Percentiles rank a stretch among this genome's conserved stretches.
Evolutionary conservation across 2,113 vertebrate species (phyloP).

Genomic region (Labeo rohita): DNA sequence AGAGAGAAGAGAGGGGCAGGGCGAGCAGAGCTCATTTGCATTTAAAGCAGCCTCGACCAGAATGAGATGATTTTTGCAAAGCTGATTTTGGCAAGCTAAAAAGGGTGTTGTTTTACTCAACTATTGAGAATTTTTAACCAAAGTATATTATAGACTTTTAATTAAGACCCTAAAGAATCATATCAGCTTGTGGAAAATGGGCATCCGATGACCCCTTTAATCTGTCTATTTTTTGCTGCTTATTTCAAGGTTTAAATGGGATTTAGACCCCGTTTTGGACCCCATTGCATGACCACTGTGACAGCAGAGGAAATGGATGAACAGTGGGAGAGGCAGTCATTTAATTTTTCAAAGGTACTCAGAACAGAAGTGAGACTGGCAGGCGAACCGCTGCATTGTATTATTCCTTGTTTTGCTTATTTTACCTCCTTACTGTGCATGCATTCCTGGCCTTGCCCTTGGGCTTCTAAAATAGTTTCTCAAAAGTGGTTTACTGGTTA

Average conservation of each 20-base stretch:
- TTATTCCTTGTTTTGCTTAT: conserved; percentile 28
- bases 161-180: too few relatives aligned
- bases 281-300: background rate
- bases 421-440: conserved; percentile 18
- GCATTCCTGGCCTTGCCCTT: conserved; percentile 41
- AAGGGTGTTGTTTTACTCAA: too few relatives aligned
- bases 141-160: too few relatives aligned
- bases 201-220: too few relatives aligned
- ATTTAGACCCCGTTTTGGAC: background rate
- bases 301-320: conserved; percentile 7
- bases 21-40: too few relatives aligned
- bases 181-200: too few relatives aligned
- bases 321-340: background rate
- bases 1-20: too few relatives aligned
- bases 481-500: conserved; percentile 28
- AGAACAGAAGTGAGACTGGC: background rate
- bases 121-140: too few relatives aligned
- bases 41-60: too few relatives aligned
- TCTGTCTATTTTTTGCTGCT: background rate
- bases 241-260: background rate
- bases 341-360: conserved; percentile 13
- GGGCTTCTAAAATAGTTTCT: conserved; percentile 42
- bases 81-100: too few relatives aligned
- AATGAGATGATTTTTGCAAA: too few relatives aligned
- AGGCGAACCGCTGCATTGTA: conserved; percentile 1